These are phyloP conservation scores for Myripristis jacobus DNA, from an alignment of 2,797 vertebrate genomes.

Conservation along the genomic window DNA sequence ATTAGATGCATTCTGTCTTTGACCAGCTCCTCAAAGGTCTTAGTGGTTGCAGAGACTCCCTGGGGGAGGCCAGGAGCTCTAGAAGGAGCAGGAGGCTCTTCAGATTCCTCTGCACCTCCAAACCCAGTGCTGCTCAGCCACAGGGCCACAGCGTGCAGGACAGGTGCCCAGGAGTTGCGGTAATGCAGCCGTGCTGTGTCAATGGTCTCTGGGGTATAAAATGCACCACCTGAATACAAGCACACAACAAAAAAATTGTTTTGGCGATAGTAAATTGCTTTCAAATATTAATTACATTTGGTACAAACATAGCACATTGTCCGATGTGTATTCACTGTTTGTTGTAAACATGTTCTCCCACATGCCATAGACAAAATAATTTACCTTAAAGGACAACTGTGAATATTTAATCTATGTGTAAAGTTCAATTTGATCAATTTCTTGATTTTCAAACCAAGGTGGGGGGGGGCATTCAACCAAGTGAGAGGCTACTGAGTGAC, in stretches of 20 bases:
- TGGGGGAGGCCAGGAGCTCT: slow-evolving; percentile 82
- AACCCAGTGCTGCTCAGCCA: slow-evolving; percentile 96
- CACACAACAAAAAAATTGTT: slow-evolving; percentile 3
- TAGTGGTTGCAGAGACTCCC: slow-evolving; percentile 75
- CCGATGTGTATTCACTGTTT: not conserved
- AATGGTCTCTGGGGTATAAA: slow-evolving; percentile 99
- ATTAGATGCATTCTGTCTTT: slow-evolving; percentile 97
- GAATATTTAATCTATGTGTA: not conserved
- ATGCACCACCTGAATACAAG: slow-evolving; percentile 90
- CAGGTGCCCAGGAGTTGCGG: slow-evolving; percentile 94
- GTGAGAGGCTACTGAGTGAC: not conserved
- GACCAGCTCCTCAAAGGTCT: slow-evolving; percentile 88
- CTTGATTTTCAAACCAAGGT: not conserved
- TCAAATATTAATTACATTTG: not conserved
- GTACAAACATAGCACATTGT: not conserved
- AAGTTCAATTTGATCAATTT: not conserved
- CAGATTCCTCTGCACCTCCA: slow-evolving; percentile 80
- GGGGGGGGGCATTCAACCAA: not conserved
- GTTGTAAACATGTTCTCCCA: not conserved
- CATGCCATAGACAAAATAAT: not conserved
- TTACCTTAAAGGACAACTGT: not conserved
- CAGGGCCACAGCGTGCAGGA: slow-evolving; percentile 94
- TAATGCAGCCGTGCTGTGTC: slow-evolving; percentile 97
- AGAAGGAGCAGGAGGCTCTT: slow-evolving; percentile 79
- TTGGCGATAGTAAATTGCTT: slow-evolving; percentile 1